Conservation (phyloP, 1,140 invertebrate species). For the Paraescarpia echinospica region DNA sequence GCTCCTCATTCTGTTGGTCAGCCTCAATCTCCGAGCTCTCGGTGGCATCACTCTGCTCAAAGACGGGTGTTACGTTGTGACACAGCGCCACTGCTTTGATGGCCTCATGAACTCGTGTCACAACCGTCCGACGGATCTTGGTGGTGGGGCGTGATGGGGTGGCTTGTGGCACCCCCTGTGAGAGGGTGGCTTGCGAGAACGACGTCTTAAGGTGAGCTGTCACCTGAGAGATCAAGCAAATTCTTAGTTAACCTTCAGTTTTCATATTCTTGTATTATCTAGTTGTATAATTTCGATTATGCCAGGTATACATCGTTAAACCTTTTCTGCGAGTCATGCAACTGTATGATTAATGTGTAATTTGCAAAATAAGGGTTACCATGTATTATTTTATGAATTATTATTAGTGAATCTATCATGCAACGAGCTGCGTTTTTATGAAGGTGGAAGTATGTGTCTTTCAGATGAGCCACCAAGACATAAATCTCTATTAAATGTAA, state of each 20-base stretch:
- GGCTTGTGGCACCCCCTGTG: conserved; percentile 1
- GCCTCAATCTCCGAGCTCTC: conserved; percentile 53
- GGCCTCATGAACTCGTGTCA: conserved; percentile 82
- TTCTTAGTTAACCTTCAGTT: not conserved
- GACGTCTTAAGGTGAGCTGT: conserved; percentile 45
- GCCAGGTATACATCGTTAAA: too few species aligned
- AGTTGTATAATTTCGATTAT: not conserved
- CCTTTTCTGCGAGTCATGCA: too few species aligned
- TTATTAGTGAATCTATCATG: too few species aligned
- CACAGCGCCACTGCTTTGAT: conserved; percentile 94
- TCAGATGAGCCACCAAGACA: too few species aligned
- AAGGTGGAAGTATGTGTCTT: too few species aligned
- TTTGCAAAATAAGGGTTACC: too few species aligned
- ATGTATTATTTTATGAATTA: too few species aligned
- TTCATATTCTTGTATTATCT: not conserved
- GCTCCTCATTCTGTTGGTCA: conserved; percentile 50
- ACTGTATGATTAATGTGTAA: too few species aligned
- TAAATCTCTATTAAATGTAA: too few species aligned
- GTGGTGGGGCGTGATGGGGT: conserved; percentile 21
- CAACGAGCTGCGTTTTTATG: too few species aligned
- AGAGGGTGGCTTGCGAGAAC: conserved; percentile 34
- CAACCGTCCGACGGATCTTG: conserved; percentile 62
- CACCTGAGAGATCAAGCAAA: conserved; percentile 35
- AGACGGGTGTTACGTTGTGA: conserved; percentile 98
- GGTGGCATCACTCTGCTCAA: conserved; percentile 65